Percentiles rank a stretch among this genome's conserved stretches.
phyloP scores from a whole-genome alignment of 2,888 invertebrate genomes.

The Cheilosia scutellata region DNA sequence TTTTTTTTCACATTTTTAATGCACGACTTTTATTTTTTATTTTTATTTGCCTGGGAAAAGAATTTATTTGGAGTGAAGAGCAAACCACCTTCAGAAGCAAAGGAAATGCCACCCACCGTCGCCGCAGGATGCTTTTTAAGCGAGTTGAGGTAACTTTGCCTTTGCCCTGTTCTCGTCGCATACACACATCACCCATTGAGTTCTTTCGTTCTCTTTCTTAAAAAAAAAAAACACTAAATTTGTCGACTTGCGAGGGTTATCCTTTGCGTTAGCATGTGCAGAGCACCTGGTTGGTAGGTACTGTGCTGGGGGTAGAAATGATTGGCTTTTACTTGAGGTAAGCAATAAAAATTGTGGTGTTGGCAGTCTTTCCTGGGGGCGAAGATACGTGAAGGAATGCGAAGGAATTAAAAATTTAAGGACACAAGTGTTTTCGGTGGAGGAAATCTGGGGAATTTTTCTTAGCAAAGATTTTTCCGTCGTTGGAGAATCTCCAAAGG shows the following conservation, averaged over 20 bases:
- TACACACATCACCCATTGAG: constrained; percentile 10
- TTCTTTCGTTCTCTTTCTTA: not conserved
- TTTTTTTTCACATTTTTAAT: constrained; percentile 45
- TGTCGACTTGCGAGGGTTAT: constrained; percentile 58
- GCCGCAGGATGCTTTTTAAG: constrained; percentile 61
- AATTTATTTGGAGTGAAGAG: constrained; percentile 50
- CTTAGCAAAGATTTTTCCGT: constrained; percentile 40
- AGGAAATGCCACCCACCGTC: constrained; percentile 46
- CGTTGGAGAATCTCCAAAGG: constrained; percentile 49
- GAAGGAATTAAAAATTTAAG: constrained; percentile 73
- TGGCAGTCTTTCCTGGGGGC: constrained; percentile 38
- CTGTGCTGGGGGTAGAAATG: constrained; percentile 57
- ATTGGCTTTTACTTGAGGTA: constrained; percentile 75
- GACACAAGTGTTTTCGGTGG: constrained; percentile 59
- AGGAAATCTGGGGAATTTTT: constrained; percentile 67
- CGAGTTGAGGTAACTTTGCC: constrained; percentile 60
- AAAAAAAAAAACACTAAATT: constrained; percentile 21
- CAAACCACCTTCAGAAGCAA: constrained; percentile 41
- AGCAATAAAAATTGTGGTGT: constrained; percentile 73
- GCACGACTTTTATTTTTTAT: constrained; percentile 44
- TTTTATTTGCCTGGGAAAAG: constrained; percentile 32
- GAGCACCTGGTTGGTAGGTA: constrained; percentile 25
- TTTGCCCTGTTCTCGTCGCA: constrained; percentile 9
- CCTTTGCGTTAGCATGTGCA: constrained; percentile 56
- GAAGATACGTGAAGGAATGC: constrained; percentile 62